phyloP scores from a whole-genome alignment of 2,888 invertebrate genomes.

The Rutpela maculata region DNA sequence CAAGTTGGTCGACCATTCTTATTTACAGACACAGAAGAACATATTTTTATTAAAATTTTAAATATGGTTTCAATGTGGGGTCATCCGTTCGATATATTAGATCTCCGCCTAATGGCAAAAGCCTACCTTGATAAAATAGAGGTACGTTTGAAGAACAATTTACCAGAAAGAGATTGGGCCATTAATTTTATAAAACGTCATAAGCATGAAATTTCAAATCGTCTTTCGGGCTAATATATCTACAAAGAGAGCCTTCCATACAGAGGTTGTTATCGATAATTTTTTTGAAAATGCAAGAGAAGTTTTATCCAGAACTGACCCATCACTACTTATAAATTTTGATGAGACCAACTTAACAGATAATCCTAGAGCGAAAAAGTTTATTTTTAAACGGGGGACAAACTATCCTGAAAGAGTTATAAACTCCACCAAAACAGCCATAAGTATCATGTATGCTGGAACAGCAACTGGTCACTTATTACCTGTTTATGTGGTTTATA shows the following conservation, averaged over 20 bases:
- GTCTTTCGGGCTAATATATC: slow-evolving; percentile 31
- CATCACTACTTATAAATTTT: slow-evolving; percentile 37
- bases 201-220: slow-evolving; percentile 26
- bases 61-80: slow-evolving; percentile 37
- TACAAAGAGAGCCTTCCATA: slow-evolving; percentile 32
- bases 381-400: background rate
- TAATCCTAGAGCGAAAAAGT: slow-evolving; percentile 30
- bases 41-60: no score
- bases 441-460: slow-evolving; percentile 45
- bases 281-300: background rate
- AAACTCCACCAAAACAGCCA: slow-evolving; percentile 47
- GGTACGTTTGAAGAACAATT: background rate
- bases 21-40: no score
- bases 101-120: slow-evolving; percentile 34
- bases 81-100: slow-evolving; percentile 34
- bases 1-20: no score
- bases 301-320: background rate
- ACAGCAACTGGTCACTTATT: slow-evolving; percentile 39
- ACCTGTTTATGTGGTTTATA: slow-evolving; percentile 70
- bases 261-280: background rate
- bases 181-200: slow-evolving; percentile 16
- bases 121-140: slow-evolving; percentile 33
- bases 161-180: background rate
- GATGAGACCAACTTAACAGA: slow-evolving; percentile 52
- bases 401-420: slow-evolving; percentile 45